A percentile compares a stretch with the other conserved stretches of the same genome.
phyloP scores from a whole-genome alignment of 2,888 invertebrate species.

The Prenolepis imparis region DNA sequence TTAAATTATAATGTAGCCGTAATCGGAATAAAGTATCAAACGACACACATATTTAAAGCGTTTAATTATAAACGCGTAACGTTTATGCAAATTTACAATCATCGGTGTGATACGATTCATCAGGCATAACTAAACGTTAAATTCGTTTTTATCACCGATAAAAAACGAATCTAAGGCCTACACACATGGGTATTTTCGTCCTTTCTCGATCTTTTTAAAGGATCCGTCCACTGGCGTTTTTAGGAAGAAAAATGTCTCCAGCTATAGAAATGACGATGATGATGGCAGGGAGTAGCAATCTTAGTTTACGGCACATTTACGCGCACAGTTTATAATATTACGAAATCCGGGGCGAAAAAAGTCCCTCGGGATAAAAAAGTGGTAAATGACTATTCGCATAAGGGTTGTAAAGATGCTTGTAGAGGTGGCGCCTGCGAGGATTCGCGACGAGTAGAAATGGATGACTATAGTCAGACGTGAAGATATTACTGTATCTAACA shows the following conservation, averaged over 20 bases:
- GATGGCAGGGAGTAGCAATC: conserved; percentile 38
- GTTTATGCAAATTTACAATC: conserved; percentile 5
- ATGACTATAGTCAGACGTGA: conserved; percentile 53
- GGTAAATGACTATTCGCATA: conserved; percentile 43
- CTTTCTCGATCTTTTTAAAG: conserved; percentile 2
- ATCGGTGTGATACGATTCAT: conserved; percentile 44
- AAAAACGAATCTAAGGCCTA: conserved; percentile 41
- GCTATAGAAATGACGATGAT: conserved; percentile 6
- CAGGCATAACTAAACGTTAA: conserved; percentile 24
- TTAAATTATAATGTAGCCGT: conserved; percentile 18
- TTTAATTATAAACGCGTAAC: conserved; percentile 27
- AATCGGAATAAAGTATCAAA: not conserved
- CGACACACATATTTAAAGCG: conserved; percentile 1
- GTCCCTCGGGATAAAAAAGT: conserved; percentile 37
- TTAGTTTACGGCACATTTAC: conserved; percentile 62
- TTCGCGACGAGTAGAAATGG: conserved; percentile 56
- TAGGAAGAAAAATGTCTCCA: conserved; percentile 57
- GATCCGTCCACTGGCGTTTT: conserved; percentile 24
- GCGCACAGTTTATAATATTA: conserved; percentile 59
- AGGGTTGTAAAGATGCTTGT: conserved; percentile 14
- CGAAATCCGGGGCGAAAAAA: conserved; percentile 19
- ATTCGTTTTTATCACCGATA: conserved; percentile 46
- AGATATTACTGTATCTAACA: conserved; percentile 14
- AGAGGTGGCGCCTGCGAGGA: conserved; percentile 22
- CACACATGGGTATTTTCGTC: not conserved